Percentiles rank a stretch among this genome's conserved stretches.
These are phyloP conservation scores for Atherinosoma microstoma DNA, from an alignment of 2,797 vertebrate species.

Conservation along the genomic window DNA sequence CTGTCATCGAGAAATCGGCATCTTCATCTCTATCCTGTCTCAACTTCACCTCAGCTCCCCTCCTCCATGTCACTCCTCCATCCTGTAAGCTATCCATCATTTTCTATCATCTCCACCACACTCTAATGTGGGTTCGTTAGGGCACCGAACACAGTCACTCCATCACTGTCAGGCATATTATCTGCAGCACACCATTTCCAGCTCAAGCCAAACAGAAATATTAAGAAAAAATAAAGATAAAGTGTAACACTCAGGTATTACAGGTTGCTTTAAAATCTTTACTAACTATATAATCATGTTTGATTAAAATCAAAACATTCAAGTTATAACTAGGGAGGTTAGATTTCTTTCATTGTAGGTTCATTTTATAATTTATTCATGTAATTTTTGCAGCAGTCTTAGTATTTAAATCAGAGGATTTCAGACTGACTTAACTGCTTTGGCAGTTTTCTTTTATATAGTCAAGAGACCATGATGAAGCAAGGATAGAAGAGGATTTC, in stretches of 20 bases:
- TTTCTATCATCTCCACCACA: conserved; percentile 24
- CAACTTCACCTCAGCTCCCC: conserved; percentile 36
- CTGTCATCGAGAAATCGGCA: conserved; percentile 44
- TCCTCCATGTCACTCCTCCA: conserved; percentile 42
- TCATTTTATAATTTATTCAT: too few species aligned
- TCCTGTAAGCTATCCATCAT: conserved; percentile 54
- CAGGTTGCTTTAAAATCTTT: neutral
- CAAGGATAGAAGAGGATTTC: too few species aligned
- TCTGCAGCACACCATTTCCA: conserved; percentile 8
- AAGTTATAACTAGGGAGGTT: too few species aligned
- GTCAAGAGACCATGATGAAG: too few species aligned
- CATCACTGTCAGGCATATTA: conserved; percentile 52
- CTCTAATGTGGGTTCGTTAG: conserved; percentile 42
- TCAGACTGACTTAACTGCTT: too few species aligned
- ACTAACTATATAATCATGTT: too few species aligned
- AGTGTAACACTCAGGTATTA: neutral
- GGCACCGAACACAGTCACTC: conserved; percentile 36
- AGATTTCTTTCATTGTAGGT: too few species aligned
- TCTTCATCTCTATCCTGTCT: conserved; percentile 36
- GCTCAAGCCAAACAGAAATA: neutral
- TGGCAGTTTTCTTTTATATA: too few species aligned
- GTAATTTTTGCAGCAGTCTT: too few species aligned
- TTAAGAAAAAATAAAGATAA: neutral
- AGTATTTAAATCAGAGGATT: too few species aligned
- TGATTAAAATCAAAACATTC: too few species aligned